Conservation (phyloP, 2,113 vertebrate genomes). For the Halcyon malimbica region DNA sequence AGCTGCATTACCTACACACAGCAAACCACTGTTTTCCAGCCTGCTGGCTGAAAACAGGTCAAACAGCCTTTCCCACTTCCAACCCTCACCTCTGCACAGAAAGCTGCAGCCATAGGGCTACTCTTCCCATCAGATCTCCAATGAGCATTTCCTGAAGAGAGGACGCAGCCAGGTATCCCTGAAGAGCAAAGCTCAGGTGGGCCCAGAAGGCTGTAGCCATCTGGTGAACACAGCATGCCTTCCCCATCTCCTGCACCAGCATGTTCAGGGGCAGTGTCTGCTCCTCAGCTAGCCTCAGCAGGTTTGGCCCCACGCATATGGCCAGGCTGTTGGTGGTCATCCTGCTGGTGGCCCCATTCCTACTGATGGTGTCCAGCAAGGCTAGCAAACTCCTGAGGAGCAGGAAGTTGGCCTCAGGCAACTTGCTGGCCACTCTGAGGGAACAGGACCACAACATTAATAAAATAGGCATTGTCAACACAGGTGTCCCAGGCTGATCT, state of each 20-base stretch:
- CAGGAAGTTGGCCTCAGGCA: slow-evolving; percentile 73
- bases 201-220: rapidly evolving
- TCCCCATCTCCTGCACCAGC: slow-evolving; percentile 61
- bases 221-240: not conserved
- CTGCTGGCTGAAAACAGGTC: too few species aligned
- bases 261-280: slow-evolving; percentile 43
- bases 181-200: not conserved
- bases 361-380: slow-evolving; percentile 80
- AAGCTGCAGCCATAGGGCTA: not conserved
- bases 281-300: not conserved
- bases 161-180: not conserved
- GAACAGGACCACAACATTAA: not conserved
- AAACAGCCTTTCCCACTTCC: not conserved
- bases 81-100: rapidly evolving
- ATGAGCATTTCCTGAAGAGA: rapidly evolving
- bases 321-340: slow-evolving; percentile 86
- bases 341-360: slow-evolving; percentile 20
- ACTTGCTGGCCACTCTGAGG: slow-evolving; percentile 64
- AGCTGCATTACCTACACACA: too few species aligned
- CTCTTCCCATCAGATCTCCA: not conserved
- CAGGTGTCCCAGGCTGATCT: not conserved
- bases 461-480: not conserved
- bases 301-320: slow-evolving; percentile 82
- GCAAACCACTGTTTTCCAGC: too few species aligned
- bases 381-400: slow-evolving; percentile 36